Evolutionary conservation across 1,140 invertebrate species (phyloP).

Genomic region (Drosophila arawakana): DNA sequence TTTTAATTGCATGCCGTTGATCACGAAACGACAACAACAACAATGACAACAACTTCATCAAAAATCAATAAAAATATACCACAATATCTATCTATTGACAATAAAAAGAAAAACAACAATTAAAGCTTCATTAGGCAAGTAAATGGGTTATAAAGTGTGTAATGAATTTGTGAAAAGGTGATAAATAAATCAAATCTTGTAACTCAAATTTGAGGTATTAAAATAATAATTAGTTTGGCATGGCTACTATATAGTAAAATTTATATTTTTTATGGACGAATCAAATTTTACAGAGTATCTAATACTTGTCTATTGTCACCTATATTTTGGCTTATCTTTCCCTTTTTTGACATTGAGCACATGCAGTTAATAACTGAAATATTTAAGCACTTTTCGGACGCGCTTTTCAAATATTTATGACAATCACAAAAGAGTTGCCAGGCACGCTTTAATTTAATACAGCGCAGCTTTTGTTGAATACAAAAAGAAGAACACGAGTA

Average conservation of each 20-base stretch:
- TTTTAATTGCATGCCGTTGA: slow-evolving; percentile 65
- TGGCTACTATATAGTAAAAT: too few relatives aligned
- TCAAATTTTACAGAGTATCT: background rate
- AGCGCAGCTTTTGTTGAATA: slow-evolving; percentile 28
- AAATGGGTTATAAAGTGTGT: background rate
- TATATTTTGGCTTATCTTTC: background rate
- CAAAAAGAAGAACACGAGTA: slow-evolving; percentile 7
- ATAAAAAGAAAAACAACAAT: slow-evolving; percentile 41
- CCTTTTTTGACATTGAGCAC: slow-evolving; percentile 23
- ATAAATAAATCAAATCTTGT: too few relatives aligned
- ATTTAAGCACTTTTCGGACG: slow-evolving; percentile 27
- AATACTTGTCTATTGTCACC: background rate
- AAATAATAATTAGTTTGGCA: too few relatives aligned
- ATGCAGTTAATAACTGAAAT: slow-evolving; percentile 46
- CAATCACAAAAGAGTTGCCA: slow-evolving; percentile 39
- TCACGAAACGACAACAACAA: slow-evolving; percentile 9
- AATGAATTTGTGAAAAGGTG: background rate
- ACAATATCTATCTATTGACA: slow-evolving; percentile 29
- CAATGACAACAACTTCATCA: background rate
- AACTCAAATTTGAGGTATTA: too few relatives aligned
- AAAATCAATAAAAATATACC: slow-evolving; percentile 44
- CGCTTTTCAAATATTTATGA: slow-evolving; percentile 52
- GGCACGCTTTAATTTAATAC: slow-evolving; percentile 47
- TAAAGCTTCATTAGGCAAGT: slow-evolving; percentile 65
- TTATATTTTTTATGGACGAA: too few relatives aligned